Percentiles rank a stretch among this genome's conserved stretches.
phyloP scores from a whole-genome alignment of 2,113 vertebrate genomes.

The Microcebus jonahi region DNA sequence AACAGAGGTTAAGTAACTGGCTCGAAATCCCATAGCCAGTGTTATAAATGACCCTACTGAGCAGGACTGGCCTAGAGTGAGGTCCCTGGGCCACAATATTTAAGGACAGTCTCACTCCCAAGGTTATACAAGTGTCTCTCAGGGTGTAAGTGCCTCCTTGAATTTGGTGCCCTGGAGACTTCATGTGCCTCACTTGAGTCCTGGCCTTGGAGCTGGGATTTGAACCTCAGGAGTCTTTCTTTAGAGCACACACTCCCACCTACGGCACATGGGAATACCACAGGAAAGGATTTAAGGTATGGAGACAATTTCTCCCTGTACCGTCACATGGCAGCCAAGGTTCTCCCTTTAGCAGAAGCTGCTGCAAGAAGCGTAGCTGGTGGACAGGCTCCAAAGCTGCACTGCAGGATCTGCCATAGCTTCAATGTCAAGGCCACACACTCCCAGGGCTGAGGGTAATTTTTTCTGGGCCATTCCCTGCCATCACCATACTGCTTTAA shows the following conservation, averaged over 20 bases:
- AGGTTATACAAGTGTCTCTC: background rate
- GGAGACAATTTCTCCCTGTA: background rate
- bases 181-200: background rate
- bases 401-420: background rate
- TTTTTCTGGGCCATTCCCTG: background rate
- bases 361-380: background rate
- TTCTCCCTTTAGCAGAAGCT: background rate
- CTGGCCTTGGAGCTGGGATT: background rate
- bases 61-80: background rate
- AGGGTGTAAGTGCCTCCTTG: background rate
- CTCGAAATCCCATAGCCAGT: background rate
- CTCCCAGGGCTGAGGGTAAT: background rate
- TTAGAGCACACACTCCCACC: background rate
- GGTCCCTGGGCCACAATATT: background rate
- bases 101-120: background rate
- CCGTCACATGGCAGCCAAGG: background rate
- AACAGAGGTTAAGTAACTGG: background rate
- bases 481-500: background rate
- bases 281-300: background rate
- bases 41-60: background rate
- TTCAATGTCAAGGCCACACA: background rate
- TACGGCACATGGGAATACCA: background rate
- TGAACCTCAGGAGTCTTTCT: background rate
- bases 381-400: background rate
- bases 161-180: background rate